A percentile compares a stretch with the other conserved stretches of the same genome.
Evolutionary conservation across 1,140 invertebrate species (phyloP).

Genomic region (Sycophila sp.): DNA sequence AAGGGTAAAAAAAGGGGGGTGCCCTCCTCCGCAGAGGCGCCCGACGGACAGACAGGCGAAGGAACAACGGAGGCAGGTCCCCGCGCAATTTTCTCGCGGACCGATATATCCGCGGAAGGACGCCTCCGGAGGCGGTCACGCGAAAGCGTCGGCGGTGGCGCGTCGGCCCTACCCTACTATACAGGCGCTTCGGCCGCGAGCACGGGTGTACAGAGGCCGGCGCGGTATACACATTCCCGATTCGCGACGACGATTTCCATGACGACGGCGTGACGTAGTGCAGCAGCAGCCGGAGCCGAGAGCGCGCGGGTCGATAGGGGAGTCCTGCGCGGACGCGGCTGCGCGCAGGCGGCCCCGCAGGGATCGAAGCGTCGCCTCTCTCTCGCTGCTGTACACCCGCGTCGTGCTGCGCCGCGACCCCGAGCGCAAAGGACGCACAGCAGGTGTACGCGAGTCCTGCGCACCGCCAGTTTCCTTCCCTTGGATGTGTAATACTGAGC

Average conservation of each 20-base stretch:
- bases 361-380: not conserved
- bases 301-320: conserved; percentile 7
- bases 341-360: not conserved
- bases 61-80: not conserved
- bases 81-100: not conserved
- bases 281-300: not conserved
- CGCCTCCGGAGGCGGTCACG: too few relatives aligned
- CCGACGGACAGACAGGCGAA: not conserved
- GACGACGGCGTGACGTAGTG: conserved; percentile 35
- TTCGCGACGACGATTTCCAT: conserved; percentile 34
- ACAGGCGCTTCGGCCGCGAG: too few relatives aligned
- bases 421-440: not conserved
- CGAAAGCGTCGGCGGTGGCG: too few relatives aligned
- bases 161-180: too few relatives aligned
- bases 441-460: too few relatives aligned
- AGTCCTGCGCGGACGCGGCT: not conserved
- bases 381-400: too few relatives aligned
- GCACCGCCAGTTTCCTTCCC: too few relatives aligned
- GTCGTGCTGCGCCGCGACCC: not conserved
- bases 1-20: not conserved
- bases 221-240: not conserved
- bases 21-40: not conserved
- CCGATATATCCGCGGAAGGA: too few relatives aligned
- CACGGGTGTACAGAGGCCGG: not conserved
- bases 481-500: too few relatives aligned